Evolutionary conservation across 2,888 invertebrate genomes (phyloP).

Genomic region (Polymixis lichenea): DNA sequence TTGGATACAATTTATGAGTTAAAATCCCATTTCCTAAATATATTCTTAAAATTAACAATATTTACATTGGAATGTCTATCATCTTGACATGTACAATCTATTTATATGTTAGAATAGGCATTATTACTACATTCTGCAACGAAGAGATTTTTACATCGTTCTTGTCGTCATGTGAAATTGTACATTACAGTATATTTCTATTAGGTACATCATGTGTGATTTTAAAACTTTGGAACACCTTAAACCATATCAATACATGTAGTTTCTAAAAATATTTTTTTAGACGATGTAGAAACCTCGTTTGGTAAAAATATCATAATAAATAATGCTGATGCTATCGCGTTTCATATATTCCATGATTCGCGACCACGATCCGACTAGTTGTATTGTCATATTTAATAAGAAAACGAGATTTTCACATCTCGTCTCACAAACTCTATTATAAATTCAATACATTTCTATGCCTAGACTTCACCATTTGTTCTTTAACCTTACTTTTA

Average conservation of each 20-base stretch:
- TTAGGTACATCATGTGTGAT: slow-evolving; percentile 36
- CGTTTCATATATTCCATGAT: slow-evolving; percentile 6
- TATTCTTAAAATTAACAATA: slow-evolving; percentile 26
- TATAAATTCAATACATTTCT: slow-evolving; percentile 28
- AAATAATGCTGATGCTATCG: slow-evolving; percentile 30
- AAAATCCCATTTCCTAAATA: background rate
- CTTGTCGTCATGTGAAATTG: slow-evolving; percentile 1
- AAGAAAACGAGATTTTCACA: slow-evolving; percentile 25
- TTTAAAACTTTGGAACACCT: slow-evolving; percentile 28
- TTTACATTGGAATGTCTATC: slow-evolving; percentile 58
- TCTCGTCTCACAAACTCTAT: slow-evolving; percentile 26
- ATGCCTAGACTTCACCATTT: slow-evolving; percentile 79
- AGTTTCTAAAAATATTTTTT: slow-evolving; percentile 11
- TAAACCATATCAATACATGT: slow-evolving; percentile 12
- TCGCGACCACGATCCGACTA: slow-evolving; percentile 40
- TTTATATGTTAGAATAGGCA: slow-evolving; percentile 9
- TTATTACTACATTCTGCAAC: slow-evolving; percentile 1
- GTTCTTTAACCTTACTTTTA: slow-evolving; percentile 92
- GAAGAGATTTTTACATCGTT: slow-evolving; percentile 9
- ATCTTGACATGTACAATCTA: slow-evolving; percentile 29
- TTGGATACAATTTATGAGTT: background rate
- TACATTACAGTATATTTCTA: slow-evolving; percentile 10
- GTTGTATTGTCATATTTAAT: slow-evolving; percentile 50
- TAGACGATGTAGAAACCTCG: background rate
- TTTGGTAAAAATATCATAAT: slow-evolving; percentile 38